Evolutionary conservation across 2,113 vertebrate species (phyloP), one percentile per base, ranked within the genome.

Genomic region (Eulemur rufifrons): DNA sequence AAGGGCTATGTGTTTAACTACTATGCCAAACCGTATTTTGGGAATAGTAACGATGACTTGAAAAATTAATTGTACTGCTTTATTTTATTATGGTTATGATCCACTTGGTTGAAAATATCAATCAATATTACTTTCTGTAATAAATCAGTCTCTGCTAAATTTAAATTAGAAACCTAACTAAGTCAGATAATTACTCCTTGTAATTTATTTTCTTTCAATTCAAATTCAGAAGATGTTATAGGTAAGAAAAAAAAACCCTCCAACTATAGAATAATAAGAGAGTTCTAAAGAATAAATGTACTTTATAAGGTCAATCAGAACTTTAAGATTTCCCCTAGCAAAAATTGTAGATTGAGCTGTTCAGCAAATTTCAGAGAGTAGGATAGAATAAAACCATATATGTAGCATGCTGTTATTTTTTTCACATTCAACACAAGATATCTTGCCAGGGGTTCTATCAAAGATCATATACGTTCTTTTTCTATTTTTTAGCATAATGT

Each of bases 231-330:
- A 88, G 34, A 45, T 4, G 29, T n/a, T 87, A 56, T 39, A 68
- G 68, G 27, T 73, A 77, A 64, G 95, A 95, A 87, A 61, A 50
- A 17, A 54, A 54, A 47, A 47, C 9, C 47, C 18, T 73, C 9
- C n/a, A 90, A 54, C 37, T 92, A 52, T 42, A 74, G 56, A 96
- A 82, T 82, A 95, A 90, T 68, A 77, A 59, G 15, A 52, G 37
- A 45, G 9, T 81, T 66, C 45, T 92, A 64, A 74, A 47, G 15
- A 80, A 73, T 85, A 8, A 68, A 95, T 69, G 8, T 80, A 68
- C 12, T 94, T 82, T 69, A 54, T 86, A 39, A 96, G 50, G 77
- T 86, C 61, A 94, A 61, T 92, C 66, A 93, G 66, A 95, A 91
- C 52, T 69, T 97, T 82, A 85, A 73, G 37, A 86, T 83, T 88